A percentile compares a stretch with the other conserved stretches of the same genome.
These are phyloP conservation scores for Mohoua ochrocephala DNA, from an alignment of 2,113 vertebrate species.

Conservation along the genomic window DNA sequence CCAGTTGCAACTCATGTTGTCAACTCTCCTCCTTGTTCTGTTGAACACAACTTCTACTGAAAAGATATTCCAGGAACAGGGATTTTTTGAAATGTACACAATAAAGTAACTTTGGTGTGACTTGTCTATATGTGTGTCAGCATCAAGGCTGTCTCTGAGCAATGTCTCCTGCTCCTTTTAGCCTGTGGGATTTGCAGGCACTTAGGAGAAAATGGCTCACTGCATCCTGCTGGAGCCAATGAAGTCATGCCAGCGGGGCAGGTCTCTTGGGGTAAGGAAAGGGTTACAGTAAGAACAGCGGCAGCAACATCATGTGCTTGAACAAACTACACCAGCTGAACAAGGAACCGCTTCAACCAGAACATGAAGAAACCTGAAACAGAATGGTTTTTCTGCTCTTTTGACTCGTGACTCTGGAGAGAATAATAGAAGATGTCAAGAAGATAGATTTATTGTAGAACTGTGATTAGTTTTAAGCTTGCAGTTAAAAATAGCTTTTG, in stretches of 20 bases:
- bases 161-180: neutral
- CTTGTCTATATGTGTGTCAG: neutral
- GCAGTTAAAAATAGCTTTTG: neutral
- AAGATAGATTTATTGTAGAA: neutral
- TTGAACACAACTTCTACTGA: neutral
- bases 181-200: neutral
- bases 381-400: neutral
- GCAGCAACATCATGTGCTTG: neutral
- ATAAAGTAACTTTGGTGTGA: neutral
- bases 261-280: neutral
- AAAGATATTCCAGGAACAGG: neutral
- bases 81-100: neutral
- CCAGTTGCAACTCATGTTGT: no score
- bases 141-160: neutral
- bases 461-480: neutral
- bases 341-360: neutral
- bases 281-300: neutral
- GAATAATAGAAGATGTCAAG: neutral
- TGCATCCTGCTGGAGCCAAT: neutral
- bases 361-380: neutral
- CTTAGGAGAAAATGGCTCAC: neutral
- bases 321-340: neutral
- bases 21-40: neutral
- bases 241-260: rapidly evolving
- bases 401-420: neutral